Conservation (phyloP, 2,888 invertebrate species). For the Stegana nigrithorax region DNA sequence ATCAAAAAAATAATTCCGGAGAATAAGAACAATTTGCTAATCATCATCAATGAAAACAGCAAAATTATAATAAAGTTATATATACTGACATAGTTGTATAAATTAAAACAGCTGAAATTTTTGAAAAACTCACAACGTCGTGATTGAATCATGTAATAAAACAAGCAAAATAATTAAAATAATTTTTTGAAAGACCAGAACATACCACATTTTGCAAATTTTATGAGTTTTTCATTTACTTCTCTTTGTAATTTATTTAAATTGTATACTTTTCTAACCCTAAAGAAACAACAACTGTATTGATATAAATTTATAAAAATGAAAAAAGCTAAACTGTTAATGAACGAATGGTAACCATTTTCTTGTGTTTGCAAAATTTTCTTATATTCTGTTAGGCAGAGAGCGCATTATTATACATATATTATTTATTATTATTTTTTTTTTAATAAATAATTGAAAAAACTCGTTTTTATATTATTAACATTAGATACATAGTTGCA, state of each 20-base stretch:
- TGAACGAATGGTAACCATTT: not conserved
- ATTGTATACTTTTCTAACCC: not conserved
- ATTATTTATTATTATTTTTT: slow-evolving; percentile 58
- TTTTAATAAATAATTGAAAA: slow-evolving; percentile 61
- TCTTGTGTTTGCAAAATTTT: slow-evolving; percentile 32
- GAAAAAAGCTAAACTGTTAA: not conserved
- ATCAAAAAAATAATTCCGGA: slow-evolving; percentile 32
- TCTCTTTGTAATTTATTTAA: slow-evolving; percentile 4
- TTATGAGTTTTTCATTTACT: not conserved
- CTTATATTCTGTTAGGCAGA: slow-evolving; percentile 44
- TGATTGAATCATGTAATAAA: not conserved
- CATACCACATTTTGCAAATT: too few species aligned
- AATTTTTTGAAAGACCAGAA: too few species aligned
- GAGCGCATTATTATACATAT: slow-evolving; percentile 27
- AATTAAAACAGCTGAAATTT: not conserved
- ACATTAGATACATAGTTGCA: too few species aligned
- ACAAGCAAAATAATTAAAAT: not conserved
- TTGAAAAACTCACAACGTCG: not conserved
- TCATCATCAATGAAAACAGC: slow-evolving; percentile 26
- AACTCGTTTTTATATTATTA: slow-evolving; percentile 48
- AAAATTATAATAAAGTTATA: too few species aligned
- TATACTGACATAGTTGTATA: not conserved
- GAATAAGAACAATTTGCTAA: slow-evolving; percentile 38
- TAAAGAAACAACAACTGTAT: slow-evolving; percentile 7
- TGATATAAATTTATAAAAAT: slow-evolving; percentile 10